These are phyloP conservation scores for Merluccius polli DNA, from an alignment of 2,797 vertebrate species.

Conservation along the genomic window DNA sequence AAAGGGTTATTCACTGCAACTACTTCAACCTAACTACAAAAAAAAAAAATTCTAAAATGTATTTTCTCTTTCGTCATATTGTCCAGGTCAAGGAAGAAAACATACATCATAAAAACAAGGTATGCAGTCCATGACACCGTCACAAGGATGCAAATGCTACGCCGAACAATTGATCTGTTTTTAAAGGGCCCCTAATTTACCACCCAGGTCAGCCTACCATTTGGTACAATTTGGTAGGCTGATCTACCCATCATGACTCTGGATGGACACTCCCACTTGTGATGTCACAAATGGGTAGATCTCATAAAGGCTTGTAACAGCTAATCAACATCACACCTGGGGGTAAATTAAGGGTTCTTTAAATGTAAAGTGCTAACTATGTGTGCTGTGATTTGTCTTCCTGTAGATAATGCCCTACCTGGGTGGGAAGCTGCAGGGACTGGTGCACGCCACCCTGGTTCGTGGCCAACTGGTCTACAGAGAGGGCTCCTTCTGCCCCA, in stretches of 20 bases:
- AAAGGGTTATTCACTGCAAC: background rate
- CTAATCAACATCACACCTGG: background rate
- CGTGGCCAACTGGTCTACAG: conserved; percentile 74
- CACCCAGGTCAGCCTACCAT: background rate
- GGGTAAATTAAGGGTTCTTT: background rate
- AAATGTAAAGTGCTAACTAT: background rate
- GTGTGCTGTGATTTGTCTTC: conserved; percentile 4
- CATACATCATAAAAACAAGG: conserved; percentile 81
- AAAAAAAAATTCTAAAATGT: background rate
- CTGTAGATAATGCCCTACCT: conserved; percentile 78
- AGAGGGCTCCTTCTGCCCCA: conserved; percentile 68
- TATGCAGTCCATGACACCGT: conserved; percentile 27
- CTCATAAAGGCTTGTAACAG: background rate
- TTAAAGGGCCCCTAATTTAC: background rate
- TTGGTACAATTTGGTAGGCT: background rate
- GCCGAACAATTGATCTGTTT: background rate
- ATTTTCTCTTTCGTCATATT: background rate
- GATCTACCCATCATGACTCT: background rate
- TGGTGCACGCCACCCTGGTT: conserved; percentile 72
- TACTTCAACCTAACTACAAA: background rate
- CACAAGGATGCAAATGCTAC: background rate
- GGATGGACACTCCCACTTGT: background rate
- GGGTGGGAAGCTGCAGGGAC: conserved; percentile 67
- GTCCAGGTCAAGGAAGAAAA: conserved; percentile 68
- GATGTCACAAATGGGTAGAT: background rate